phyloP scores from a whole-genome alignment of 2,113 vertebrate genomes.

The Accipiter cooperii region DNA sequence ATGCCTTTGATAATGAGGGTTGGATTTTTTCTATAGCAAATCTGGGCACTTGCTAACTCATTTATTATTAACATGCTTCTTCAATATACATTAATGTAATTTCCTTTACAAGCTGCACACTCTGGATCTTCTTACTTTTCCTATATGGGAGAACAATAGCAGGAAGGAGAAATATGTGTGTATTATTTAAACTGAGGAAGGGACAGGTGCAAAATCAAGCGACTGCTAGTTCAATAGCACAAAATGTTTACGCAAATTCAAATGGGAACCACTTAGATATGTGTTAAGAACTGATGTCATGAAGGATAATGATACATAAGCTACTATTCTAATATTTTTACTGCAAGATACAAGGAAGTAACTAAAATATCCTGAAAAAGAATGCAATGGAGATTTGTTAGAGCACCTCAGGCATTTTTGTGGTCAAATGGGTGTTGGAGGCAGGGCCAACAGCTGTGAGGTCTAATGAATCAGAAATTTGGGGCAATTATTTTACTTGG shows the following conservation, averaged over 20 bases:
- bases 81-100: not conserved
- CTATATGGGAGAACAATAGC: slow-evolving; percentile 26
- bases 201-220: slow-evolving; percentile 36
- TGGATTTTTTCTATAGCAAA: not conserved
- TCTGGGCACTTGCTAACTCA: not conserved
- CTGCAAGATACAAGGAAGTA: not conserved
- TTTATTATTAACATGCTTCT: not conserved
- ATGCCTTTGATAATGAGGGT: not conserved
- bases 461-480: not conserved
- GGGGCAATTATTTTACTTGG: not conserved
- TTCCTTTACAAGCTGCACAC: not conserved
- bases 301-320: not conserved
- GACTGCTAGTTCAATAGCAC: not conserved
- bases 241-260: slow-evolving; percentile 4
- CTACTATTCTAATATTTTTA: not conserved
- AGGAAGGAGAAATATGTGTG: slow-evolving; percentile 39
- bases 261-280: not conserved
- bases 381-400: not conserved
- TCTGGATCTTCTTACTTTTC: not conserved
- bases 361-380: not conserved
- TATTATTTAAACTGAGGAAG: slow-evolving; percentile 44
- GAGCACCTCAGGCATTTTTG: not conserved
- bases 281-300: not conserved
- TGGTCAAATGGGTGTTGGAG: not conserved
- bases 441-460: not conserved